phyloP scores from a whole-genome alignment of 2,888 invertebrate species.

The Ophioninae sp. region DNA sequence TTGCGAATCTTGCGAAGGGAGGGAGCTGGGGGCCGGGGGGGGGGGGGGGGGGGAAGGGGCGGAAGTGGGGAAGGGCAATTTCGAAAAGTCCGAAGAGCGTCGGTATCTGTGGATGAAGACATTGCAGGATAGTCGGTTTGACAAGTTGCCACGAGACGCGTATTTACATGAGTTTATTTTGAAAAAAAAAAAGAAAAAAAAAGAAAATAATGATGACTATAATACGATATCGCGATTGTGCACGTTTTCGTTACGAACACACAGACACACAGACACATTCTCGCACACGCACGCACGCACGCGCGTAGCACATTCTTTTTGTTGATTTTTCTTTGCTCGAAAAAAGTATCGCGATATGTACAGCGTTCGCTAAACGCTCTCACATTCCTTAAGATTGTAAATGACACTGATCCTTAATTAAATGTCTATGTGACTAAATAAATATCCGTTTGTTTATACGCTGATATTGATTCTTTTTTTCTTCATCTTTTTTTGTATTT shows the following conservation, averaged over 20 bases:
- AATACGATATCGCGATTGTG: conserved; percentile 51
- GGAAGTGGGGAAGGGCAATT: neutral
- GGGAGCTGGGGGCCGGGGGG: neutral
- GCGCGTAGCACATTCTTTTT: conserved; percentile 37
- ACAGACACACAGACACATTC: conserved; percentile 42
- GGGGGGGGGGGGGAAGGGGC: neutral
- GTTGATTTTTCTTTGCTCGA: conserved; percentile 29
- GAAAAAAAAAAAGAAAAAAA: conserved; percentile 16
- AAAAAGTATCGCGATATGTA: conserved; percentile 45
- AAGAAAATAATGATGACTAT: conserved; percentile 21
- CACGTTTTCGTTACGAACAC: conserved; percentile 55
- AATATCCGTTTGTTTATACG: conserved; percentile 54
- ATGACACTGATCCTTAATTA: conserved; percentile 54
- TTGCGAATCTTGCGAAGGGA: conserved; percentile 19
- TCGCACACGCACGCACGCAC: conserved; percentile 44
- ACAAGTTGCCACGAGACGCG: conserved; percentile 44
- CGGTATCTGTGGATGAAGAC: conserved; percentile 26
- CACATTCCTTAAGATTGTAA: conserved; percentile 41
- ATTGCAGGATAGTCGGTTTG: conserved; percentile 42
- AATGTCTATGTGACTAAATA: conserved; percentile 56
- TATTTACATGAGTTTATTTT: conserved; percentile 64
- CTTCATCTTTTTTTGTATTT: conserved; percentile 17
- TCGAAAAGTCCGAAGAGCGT: neutral
- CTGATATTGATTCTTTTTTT: conserved; percentile 36
- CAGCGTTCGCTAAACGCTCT: conserved; percentile 55